Percentiles rank a stretch among this genome's conserved stretches.
Evolutionary conservation across 2,797 vertebrate genomes (phyloP).

Genomic region (Rhincodon typus): DNA sequence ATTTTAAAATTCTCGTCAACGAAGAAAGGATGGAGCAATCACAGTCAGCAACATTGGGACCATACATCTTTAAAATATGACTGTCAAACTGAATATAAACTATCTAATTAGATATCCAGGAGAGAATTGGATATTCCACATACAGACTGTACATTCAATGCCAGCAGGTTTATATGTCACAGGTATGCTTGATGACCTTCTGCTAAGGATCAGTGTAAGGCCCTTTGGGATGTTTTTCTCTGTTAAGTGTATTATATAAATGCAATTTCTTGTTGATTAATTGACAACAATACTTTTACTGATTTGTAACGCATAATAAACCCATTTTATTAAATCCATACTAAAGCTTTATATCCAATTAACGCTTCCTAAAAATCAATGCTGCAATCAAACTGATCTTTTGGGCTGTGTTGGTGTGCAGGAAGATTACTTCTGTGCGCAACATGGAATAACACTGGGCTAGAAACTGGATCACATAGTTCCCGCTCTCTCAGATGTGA

Average conservation of each 20-base stretch:
- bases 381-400: background rate
- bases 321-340: background rate
- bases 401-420: background rate
- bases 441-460: background rate
- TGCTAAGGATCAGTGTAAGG: background rate
- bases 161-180: background rate
- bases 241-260: background rate
- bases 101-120: background rate
- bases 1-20: background rate
- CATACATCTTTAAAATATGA: background rate
- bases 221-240: background rate
- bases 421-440: background rate
- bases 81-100: background rate
- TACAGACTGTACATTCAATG: background rate
- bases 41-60: background rate
- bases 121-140: background rate
- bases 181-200: background rate
- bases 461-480: no score
- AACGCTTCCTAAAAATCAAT: background rate
- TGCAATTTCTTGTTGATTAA: background rate
- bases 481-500: no score
- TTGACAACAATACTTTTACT: background rate
- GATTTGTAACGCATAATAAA: background rate
- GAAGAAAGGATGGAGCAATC: background rate
- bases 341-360: slow-evolving; percentile 10